Evolutionary conservation across 2,888 invertebrate genomes (phyloP), one percentile per base, ranked within the genome.

Genomic region (Dryobotodes eremita): DNA sequence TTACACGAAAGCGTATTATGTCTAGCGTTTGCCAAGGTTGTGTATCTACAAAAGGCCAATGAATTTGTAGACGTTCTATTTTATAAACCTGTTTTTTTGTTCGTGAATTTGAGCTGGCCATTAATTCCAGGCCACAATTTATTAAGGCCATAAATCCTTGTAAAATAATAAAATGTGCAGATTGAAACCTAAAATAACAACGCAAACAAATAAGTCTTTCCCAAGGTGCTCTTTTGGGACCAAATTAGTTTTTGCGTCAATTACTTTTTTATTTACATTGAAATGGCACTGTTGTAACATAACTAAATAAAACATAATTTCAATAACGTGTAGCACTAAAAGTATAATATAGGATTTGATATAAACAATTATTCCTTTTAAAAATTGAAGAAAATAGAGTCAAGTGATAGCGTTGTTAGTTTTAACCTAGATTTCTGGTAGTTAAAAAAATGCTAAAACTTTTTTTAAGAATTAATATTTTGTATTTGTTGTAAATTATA

Each of bases 21-120:
- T 82, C 17, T 64, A 48, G 23, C 31, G 1, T 59, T 66, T 78
- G 26, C 6, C 26, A 48, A 79, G 48, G 79, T 55, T 68, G 36
- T 53, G 11, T 17, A 31, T 48, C 5, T 36, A 26, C 23, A 2
- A 78, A 78, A 66, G 36, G 13, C 55, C 50, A 59, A 78, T 77
- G 7, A 53, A 23, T 78, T 36, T 17, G 1, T 17, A 57, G 1
- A 62, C 42, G 42, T 7, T 42, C 42, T 7, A 42, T 42, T 36
- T 31, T 62, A 64, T 31, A 1, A 57, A n/a, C 13, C 15, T 46
- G 17, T 57, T 50, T 15, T 0, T n/a, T 17, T 15, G 0, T 50
- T 57, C 3, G 59, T 42, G 0, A 1, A 42, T 77, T 65, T n/a
- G 13, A 48, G 31, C 4, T 17, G 2, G 3, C 23, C 1, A 36